Evolutionary conservation across 2,113 vertebrate species (phyloP).

Genomic region (Petaurus breviceps): DNA sequence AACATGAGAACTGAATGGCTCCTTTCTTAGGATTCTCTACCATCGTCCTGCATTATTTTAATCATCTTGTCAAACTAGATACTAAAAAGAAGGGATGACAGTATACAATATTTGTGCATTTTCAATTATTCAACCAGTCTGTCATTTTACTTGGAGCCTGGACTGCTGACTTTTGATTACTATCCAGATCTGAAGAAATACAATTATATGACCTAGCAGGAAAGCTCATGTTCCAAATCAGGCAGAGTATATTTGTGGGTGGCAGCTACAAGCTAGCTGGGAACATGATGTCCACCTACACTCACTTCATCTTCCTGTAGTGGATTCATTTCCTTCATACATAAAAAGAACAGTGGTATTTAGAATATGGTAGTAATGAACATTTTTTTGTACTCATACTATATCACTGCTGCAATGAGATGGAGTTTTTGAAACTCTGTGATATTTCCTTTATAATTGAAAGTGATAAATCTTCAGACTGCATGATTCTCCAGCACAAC

Average conservation of each 20-base stretch:
- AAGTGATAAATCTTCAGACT: conserved; percentile 18
- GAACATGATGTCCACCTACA: not conserved
- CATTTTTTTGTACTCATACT: not conserved
- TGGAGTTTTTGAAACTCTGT: not conserved
- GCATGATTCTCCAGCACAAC: not conserved
- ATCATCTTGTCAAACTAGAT: conserved; percentile 44
- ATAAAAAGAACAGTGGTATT: not conserved
- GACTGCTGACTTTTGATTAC: not conserved
- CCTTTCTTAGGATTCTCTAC: not conserved
- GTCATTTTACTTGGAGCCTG: conserved; percentile 1
- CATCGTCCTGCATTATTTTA: not conserved
- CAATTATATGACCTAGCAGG: not conserved
- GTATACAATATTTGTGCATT: conserved; percentile 20
- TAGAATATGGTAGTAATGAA: not conserved
- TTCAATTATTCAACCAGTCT: conserved; percentile 55
- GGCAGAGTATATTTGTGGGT: not conserved
- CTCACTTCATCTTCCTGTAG: not conserved
- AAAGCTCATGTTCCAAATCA: not conserved
- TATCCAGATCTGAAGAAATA: not conserved
- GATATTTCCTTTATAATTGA: not conserved
- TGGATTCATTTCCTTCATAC: not conserved
- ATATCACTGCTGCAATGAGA: fast-evolving
- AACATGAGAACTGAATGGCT: not conserved
- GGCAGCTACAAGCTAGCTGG: no score
- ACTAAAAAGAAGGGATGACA: conserved; percentile 10